Evolutionary conservation across 2,797 vertebrate species (phyloP).

Genomic region (Coracias cyanogaster): DNA sequence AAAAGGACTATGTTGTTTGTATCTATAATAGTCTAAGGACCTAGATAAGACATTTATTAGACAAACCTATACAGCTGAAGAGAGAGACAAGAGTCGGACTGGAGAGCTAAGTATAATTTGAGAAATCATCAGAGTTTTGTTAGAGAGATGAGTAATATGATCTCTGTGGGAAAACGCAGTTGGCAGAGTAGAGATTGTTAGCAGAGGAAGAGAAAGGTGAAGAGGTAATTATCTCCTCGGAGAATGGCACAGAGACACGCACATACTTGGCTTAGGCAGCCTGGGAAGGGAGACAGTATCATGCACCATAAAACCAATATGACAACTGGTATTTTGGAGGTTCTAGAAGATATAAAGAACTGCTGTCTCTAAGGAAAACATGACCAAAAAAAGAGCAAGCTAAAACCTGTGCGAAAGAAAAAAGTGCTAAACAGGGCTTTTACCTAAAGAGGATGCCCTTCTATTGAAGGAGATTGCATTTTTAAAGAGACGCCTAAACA

Average conservation of each 20-base stretch:
- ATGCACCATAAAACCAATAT: not conserved
- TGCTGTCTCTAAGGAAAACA: not conserved
- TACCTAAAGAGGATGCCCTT: not conserved
- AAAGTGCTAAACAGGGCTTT: not conserved
- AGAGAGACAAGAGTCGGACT: constrained; percentile 30
- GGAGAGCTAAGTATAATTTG: constrained; percentile 53
- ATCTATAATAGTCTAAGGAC: constrained; percentile 15
- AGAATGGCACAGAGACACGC: constrained; percentile 16
- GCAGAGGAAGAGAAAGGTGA: constrained; percentile 63
- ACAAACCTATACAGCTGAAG: constrained; percentile 6
- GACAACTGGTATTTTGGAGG: not conserved
- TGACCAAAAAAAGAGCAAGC: not conserved
- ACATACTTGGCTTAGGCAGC: not conserved
- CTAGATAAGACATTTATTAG: constrained; percentile 39
- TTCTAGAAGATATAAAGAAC: not conserved
- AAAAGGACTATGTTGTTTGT: constrained; percentile 32
- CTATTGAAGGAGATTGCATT: not conserved
- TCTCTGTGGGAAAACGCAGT: constrained; percentile 61
- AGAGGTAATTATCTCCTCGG: constrained; percentile 66
- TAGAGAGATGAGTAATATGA: constrained; percentile 60
- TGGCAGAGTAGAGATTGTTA: constrained; percentile 36
- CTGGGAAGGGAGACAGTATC: not conserved
- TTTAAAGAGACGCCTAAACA: not conserved
- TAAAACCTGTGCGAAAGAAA: rapidly evolving
- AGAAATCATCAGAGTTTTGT: constrained; percentile 64